A percentile compares a stretch with the other conserved stretches of the same genome.
These are phyloP conservation scores for Heliothis virescens DNA, from an alignment of 1,140 invertebrate species.

Conservation along the genomic window DNA sequence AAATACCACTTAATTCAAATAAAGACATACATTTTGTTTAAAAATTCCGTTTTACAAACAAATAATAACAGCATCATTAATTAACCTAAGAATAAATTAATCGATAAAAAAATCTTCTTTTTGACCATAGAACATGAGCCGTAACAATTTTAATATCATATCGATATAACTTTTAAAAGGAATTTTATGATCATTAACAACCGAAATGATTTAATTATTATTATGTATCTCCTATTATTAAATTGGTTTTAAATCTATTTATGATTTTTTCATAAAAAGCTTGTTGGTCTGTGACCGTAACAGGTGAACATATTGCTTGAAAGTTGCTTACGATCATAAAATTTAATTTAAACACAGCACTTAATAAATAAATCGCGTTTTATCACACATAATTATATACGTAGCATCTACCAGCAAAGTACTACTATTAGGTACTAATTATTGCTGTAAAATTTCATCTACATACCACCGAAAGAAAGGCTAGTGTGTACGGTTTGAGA, in stretches of 20 bases:
- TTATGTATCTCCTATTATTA: neutral
- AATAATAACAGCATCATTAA: conserved; percentile 75
- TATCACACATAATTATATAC: conserved; percentile 81
- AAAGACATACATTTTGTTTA: conserved; percentile 51
- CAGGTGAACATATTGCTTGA: conserved; percentile 35
- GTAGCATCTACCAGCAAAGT: conserved; percentile 82
- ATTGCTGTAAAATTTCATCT: conserved; percentile 84
- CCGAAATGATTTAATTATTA: conserved; percentile 22
- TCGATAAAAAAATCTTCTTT: conserved; percentile 69
- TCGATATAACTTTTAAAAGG: conserved; percentile 78
- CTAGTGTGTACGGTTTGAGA: conserved; percentile 68
- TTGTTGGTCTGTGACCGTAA: conserved; percentile 33
- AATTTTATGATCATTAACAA: conserved; percentile 68
- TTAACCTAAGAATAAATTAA: conserved; percentile 82
- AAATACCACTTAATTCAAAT: conserved; percentile 57
- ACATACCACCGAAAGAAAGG: conserved; percentile 83
- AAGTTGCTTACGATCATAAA: conserved; percentile 58
- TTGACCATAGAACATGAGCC: conserved; percentile 74
- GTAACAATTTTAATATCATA: conserved; percentile 85
- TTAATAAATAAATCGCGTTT: conserved; percentile 76
- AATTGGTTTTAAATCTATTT: conserved; percentile 12
- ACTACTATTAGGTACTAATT: conserved; percentile 83
- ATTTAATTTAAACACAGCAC: conserved; percentile 61
- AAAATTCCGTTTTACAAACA: conserved; percentile 61
- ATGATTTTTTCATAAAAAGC: conserved; percentile 16